Conservation (phyloP, 2,113 vertebrate genomes). For the Catagonus wagneri region DNA sequence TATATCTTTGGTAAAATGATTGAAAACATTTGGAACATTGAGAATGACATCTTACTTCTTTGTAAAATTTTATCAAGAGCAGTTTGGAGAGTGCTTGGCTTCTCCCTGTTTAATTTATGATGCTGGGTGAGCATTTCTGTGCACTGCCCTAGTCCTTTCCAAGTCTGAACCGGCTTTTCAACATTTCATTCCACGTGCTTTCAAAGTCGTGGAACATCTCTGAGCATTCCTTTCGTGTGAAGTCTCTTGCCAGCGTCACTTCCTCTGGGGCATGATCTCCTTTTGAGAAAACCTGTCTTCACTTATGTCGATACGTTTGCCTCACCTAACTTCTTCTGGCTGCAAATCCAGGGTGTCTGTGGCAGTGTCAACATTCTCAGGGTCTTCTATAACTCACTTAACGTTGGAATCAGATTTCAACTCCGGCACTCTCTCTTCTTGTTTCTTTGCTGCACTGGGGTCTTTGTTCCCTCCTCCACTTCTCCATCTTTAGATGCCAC, state of each 20-base stretch:
- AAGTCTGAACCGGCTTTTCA: neutral
- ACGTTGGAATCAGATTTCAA: neutral
- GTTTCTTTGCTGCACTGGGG: neutral
- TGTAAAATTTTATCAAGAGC: neutral
- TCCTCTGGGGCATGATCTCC: neutral
- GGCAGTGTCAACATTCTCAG: too few species aligned
- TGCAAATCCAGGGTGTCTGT: fast-evolving
- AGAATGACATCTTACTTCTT: neutral
- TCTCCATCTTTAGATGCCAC: neutral
- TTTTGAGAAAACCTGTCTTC: neutral
- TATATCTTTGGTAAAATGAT: neutral
- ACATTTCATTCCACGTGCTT: neutral
- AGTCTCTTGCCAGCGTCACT: neutral
- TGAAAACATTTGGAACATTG: neutral
- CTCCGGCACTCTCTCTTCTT: neutral
- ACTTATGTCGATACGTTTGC: neutral
- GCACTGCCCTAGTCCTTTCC: neutral
- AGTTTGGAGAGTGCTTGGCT: neutral
- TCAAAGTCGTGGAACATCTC: neutral
- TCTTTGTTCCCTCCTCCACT: neutral
- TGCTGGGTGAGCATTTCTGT: neutral
- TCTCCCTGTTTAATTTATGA: neutral
- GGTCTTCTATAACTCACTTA: neutral
- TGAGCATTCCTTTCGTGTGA: neutral
- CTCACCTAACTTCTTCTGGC: neutral